Evolutionary conservation across 2,888 invertebrate species (phyloP).

Genomic region (Stenotaenia linearis): DNA sequence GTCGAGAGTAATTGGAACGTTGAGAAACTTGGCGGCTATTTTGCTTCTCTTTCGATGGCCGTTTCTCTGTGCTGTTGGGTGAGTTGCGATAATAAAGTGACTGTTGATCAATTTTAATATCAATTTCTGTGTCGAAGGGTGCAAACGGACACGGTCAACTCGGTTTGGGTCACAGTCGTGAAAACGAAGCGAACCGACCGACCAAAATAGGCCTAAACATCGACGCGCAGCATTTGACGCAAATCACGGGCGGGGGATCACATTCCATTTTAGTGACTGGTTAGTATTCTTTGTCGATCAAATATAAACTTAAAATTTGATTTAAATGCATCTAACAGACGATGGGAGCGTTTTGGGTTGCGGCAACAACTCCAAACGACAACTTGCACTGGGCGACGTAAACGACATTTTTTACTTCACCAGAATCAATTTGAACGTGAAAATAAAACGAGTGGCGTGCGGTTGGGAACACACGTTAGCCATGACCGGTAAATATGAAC

Average conservation of each 20-base stretch:
- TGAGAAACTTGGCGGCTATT: not conserved
- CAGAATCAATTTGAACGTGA: not conserved
- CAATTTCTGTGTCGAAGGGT: not conserved
- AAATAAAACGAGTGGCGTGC: not conserved
- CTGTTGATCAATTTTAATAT: not conserved
- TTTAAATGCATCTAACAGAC: not conserved
- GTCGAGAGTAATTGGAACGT: too few relatives aligned
- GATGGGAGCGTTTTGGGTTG: not conserved
- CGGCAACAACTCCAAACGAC: not conserved
- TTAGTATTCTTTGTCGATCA: not conserved
- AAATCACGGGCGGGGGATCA: not conserved
- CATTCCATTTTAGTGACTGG: not conserved
- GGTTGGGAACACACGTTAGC: slow-evolving; percentile 21
- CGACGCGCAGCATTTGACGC: not conserved
- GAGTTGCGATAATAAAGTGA: not conserved
- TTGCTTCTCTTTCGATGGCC: not conserved
- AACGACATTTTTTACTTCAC: not conserved
- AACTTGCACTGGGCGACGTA: not conserved
- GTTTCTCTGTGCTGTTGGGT: not conserved
- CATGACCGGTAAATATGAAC: not conserved
- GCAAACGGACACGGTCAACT: slow-evolving; percentile 17
- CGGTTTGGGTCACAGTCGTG: not conserved
- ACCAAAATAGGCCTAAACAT: not conserved
- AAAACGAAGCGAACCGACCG: not conserved
- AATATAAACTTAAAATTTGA: not conserved